Evolutionary conservation across 2,797 vertebrate species (phyloP).

Genomic region (Merluccius polli): DNA sequence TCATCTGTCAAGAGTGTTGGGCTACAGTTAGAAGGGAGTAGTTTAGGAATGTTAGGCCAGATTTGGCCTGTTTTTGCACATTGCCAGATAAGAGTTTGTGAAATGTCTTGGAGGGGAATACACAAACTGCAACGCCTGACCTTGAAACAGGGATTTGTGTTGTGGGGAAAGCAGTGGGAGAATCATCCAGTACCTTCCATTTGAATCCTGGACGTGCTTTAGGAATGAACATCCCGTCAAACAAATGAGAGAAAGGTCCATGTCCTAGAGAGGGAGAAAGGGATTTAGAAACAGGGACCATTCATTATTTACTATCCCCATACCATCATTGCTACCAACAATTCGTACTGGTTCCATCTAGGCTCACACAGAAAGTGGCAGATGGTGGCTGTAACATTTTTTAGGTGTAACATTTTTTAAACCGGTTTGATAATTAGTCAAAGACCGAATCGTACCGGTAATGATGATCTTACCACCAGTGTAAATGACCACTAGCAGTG

Average conservation of each 20-base stretch:
- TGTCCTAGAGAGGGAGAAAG: conserved; percentile 77
- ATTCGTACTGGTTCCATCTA: not conserved
- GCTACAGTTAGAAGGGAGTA: no score
- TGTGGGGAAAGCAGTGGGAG: not conserved
- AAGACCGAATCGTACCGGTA: no score
- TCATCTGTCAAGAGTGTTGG: no score
- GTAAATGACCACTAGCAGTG: no score
- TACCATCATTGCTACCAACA: not conserved
- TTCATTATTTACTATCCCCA: not conserved
- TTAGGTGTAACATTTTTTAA: no score
- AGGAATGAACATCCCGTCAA: conserved; percentile 89
- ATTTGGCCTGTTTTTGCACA: not conserved
- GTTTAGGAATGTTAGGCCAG: not conserved
- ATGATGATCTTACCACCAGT: no score
- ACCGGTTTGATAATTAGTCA: no score
- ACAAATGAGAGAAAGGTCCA: conserved; percentile 96
- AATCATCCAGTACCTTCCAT: conserved; percentile 80
- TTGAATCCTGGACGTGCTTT: conserved; percentile 66
- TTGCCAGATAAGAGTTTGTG: not conserved
- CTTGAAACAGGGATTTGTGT: not conserved
- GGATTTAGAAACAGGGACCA: not conserved
- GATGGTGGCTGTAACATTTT: not conserved
- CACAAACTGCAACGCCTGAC: not conserved
- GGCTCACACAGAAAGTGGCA: not conserved
- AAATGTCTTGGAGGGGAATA: not conserved